These are phyloP conservation scores for Otocyon megalotis DNA, from an alignment of 2,113 vertebrate species.

Conservation along the genomic window DNA sequence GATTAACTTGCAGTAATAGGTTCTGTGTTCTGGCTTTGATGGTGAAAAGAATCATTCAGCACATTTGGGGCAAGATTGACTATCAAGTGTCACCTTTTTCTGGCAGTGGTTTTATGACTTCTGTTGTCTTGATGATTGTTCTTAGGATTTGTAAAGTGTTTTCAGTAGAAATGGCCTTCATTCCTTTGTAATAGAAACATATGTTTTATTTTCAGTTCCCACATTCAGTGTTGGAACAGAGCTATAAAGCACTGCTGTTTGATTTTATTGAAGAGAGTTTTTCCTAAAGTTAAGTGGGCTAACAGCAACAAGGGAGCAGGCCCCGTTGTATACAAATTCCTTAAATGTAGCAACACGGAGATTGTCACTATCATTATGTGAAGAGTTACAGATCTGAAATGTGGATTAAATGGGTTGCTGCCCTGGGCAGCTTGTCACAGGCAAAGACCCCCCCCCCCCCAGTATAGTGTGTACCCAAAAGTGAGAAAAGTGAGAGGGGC, in stretches of 20 bases:
- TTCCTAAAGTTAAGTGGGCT: slow-evolving; percentile 40
- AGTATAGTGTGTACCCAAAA: background rate
- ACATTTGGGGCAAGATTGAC: slow-evolving; percentile 59
- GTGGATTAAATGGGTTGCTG: background rate
- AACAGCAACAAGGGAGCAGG: background rate
- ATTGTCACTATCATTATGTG: background rate
- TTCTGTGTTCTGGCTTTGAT: slow-evolving; percentile 1
- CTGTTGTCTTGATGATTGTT: background rate
- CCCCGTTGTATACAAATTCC: background rate
- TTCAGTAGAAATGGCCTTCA: slow-evolving; percentile 65
- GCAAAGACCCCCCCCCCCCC: background rate
- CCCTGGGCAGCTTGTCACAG: background rate
- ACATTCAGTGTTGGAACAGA: background rate
- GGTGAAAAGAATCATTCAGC: background rate
- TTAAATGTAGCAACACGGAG: background rate
- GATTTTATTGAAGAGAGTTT: slow-evolving; percentile 56
- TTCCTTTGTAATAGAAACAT: slow-evolving; percentile 65
- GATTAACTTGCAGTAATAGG: slow-evolving; percentile 50
- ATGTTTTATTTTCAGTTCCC: slow-evolving; percentile 70
- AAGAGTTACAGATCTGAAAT: background rate
- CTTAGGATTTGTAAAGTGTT: slow-evolving; percentile 55
- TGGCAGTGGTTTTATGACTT: slow-evolving; percentile 20
- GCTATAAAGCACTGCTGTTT: slow-evolving; percentile 53
- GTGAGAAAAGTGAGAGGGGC: background rate
- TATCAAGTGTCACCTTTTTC: background rate